Evolutionary conservation across 2,888 invertebrate species (phyloP), one percentile per base, ranked within the genome.

Genomic region (Geotrupes spiniger): DNA sequence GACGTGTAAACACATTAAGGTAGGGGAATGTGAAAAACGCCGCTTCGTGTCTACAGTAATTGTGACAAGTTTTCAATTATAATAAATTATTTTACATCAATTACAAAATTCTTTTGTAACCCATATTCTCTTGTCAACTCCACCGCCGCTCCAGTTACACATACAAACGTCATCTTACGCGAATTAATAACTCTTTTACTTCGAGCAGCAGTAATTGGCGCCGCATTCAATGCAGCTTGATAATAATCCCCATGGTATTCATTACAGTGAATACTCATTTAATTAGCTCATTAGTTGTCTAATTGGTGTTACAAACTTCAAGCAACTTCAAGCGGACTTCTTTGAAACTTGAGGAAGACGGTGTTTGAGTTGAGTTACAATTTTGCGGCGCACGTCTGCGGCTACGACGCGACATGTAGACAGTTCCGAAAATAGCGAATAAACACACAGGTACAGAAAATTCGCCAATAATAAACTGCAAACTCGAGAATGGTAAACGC

Each of bases 211-310:
- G 60, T 62, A 64, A 64, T 64, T 63, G 63, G 64, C 59, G 59
- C 59, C 59, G 61, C 61, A 65, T 67, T 67, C 63, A 62, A 53
- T 49, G 44, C 49, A 57, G 58, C n/a, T 64, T 64, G 65, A 65
- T 66, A 66, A 65, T 64, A 63, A 64, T 64, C 61, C 60, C 61
- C 53, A 63, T 61, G 67, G 67, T 65, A 69, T 72, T 74, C 72
- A 74, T 74, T 74, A 71, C 72, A 64, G 67, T 73, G 72, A 74
- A 74, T 75, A 71, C 72, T 69, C 73, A 71, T 74, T 74, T 74
- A 75, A 74, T 74, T 74, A 75, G 73, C 74, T 74, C 75, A 74
- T 74, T 74, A 75, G 73, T 69, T 72, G 69, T 71, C 72, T 74
- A 74, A 75, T 74, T 75, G 74, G 73, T 72, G 72, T 71, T 70